phyloP scores from a whole-genome alignment of 2,113 vertebrate genomes.

The Murina feae region DNA sequence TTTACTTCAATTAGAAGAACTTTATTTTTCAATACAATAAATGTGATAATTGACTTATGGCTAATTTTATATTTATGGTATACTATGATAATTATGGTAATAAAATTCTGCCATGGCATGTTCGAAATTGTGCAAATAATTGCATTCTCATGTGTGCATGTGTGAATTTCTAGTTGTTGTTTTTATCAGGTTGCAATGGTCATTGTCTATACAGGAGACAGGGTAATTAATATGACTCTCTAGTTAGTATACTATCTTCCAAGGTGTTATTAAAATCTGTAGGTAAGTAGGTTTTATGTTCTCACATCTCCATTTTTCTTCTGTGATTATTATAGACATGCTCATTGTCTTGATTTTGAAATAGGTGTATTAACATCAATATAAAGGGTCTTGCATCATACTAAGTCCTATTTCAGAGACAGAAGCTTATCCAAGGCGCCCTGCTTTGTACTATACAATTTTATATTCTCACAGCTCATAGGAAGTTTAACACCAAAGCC shows the following conservation, averaged over 20 bases:
- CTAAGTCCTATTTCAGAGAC: not conserved
- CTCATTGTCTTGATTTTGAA: not conserved
- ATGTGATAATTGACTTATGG: not conserved
- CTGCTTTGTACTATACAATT: not conserved
- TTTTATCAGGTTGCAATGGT: not conserved
- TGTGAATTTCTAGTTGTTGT: not conserved
- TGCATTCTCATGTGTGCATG: accelerated
- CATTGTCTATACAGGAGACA: accelerated
- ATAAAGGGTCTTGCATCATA: not conserved
- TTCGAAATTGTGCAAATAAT: not conserved
- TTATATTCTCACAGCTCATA: not conserved
- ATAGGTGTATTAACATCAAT: not conserved
- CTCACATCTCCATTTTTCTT: not conserved
- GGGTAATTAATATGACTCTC: not conserved
- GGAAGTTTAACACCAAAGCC: not conserved
- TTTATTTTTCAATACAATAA: not conserved
- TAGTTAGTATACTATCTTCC: not conserved
- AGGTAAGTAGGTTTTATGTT: not conserved
- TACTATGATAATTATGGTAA: not conserved
- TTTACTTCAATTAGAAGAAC: not conserved
- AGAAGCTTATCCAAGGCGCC: not conserved
- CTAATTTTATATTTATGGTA: not conserved
- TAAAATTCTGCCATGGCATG: not conserved
- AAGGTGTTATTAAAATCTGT: not conserved
- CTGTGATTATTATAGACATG: accelerated